Conservation (phyloP, 2,113 vertebrate species). For the Brachyhypopomus gauderio region DNA sequence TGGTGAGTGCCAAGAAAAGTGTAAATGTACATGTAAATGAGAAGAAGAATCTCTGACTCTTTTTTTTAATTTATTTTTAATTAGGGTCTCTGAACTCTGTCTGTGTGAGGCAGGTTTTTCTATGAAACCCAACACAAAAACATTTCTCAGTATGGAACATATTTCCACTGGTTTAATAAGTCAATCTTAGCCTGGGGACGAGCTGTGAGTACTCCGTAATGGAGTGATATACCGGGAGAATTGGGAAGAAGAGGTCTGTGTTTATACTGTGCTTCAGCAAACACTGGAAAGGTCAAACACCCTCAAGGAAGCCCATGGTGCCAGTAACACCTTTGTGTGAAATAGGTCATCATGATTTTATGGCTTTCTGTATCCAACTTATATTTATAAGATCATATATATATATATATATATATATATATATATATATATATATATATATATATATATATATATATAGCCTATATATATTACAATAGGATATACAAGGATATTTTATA, state of each 20-base stretch:
- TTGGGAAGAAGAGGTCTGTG: background rate
- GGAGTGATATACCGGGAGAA: background rate
- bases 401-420: no score
- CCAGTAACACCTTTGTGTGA: constrained; percentile 9
- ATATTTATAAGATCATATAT: no score
- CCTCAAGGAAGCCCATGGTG: background rate
- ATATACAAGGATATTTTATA: no score
- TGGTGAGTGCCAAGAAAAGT: no score
- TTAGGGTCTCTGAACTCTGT: background rate
- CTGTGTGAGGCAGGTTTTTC: background rate
- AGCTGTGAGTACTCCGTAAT: background rate
- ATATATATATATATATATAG: no score
- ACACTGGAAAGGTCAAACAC: constrained; percentile 6
- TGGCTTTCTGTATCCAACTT: constrained; percentile 15
- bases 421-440: no score
- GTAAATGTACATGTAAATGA: no score
- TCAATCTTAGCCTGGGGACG: background rate
- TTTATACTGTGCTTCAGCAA: constrained; percentile 8
- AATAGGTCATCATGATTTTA: constrained; percentile 1
- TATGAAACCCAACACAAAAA: background rate
- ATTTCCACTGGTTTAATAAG: background rate
- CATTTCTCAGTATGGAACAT: background rate
- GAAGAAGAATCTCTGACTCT: background rate
- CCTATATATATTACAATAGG: no score
- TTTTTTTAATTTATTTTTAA: background rate